Evolutionary conservation across 2,888 invertebrate species (phyloP), one percentile per base, ranked within the genome.

Genomic region (Epistrophella euchroma): DNA sequence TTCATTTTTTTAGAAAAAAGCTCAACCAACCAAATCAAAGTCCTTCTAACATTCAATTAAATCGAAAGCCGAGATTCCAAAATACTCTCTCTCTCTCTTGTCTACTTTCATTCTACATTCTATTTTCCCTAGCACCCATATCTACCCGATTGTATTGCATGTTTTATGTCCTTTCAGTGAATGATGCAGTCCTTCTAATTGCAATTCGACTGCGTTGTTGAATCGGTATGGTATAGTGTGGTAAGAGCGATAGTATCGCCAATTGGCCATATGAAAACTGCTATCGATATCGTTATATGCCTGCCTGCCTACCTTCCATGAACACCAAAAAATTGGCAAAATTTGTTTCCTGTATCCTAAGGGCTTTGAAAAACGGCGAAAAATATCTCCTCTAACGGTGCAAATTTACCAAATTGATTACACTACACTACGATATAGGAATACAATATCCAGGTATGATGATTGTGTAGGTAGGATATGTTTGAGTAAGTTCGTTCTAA

Each of bases 141-240:
- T 52, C 58, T 77, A n/a, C 43, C 25, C 72, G 15, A 56, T 58
- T 56, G 19, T 32, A 64, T 68, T 74, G 78, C 70, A 83, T 78
- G 83, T 78, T 83, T 74, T 74, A 83, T 83, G 78, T 60, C 83
- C 83, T 70, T 74, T 83, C 56, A 74, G 56, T 74, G 70, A 68
- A 55, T 62, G 56, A 78, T 83, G 64, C 74, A 78, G 55, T 78
- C 74, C 45, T 9, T 66, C 64, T 78, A 83, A 78, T 83, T 83
- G 78, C 83, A 70, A 70, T 74, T 73, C 62, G 56, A 56, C 62
- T 71, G 60, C 22, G 50, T 47, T 35, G 37, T 68, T 76, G 50
- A 70, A 76, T 70, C 50, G 60, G n/a, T 60, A 28, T 60, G 37
- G 64, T 60, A 11, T 43, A 45, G 60, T 64, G 15, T 62, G 40